A percentile compares a stretch with the other conserved stretches of the same genome.
These are phyloP conservation scores for Phainopepla nitens DNA, from an alignment of 2,113 vertebrate genomes.

Conservation along the genomic window DNA sequence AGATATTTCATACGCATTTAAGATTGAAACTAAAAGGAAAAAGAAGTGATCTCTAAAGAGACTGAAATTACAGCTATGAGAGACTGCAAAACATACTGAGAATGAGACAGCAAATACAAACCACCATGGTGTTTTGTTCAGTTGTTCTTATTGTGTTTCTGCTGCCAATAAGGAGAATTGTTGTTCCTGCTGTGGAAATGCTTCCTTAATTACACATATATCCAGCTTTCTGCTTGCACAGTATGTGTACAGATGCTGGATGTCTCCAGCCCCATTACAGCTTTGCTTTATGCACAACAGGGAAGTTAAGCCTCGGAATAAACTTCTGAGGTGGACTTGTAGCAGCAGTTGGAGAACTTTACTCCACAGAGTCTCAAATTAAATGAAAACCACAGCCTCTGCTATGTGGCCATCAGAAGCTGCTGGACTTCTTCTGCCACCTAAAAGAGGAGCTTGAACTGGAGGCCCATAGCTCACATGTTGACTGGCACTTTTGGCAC, in stretches of 20 bases:
- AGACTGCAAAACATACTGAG: neutral
- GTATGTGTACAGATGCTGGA: neutral
- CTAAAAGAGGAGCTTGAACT: neutral
- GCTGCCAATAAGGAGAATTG: conserved; percentile 53
- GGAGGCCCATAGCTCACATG: neutral
- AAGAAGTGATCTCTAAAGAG: neutral
- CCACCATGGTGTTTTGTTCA: conserved; percentile 1
- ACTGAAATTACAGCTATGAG: conserved; percentile 20
- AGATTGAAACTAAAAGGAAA: neutral
- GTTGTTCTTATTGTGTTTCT: conserved; percentile 24
- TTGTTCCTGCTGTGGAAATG: conserved; percentile 48
- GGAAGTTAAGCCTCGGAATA: neutral
- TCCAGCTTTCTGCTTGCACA: conserved; percentile 24
- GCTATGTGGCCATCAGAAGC: neutral
- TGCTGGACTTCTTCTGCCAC: neutral
- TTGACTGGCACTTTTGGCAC: neutral
- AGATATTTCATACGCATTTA: neutral
- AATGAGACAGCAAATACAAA: conserved; percentile 28
- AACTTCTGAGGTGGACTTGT: neutral
- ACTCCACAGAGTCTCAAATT: neutral
- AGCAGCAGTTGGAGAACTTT: neutral
- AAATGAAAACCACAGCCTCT: neutral
- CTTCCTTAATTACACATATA: conserved; percentile 57
- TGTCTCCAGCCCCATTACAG: neutral
- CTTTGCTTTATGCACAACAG: neutral